Base-by-base conservation (phyloP, 1,140 invertebrate species). In the Ganaspis sp. region DNA sequence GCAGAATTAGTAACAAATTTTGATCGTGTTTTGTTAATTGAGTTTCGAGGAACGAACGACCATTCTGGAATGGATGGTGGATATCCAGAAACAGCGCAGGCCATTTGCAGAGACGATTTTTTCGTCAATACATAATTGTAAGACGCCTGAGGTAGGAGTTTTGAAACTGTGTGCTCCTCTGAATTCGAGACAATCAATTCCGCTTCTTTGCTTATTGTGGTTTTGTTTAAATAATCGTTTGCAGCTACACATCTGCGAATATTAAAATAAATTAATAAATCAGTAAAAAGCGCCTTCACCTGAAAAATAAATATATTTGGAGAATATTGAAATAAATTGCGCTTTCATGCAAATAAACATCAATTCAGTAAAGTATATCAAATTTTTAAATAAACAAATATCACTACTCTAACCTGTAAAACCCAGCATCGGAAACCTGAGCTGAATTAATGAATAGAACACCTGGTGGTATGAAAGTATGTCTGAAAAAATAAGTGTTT, bases 41-140 rank as follows among this genome's bases (percentile, higher is more conserved):
- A 69, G 75, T 85, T 84, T 70, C 80, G 88, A 83, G 90, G 85
- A 82, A 88, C 74, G 83, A 93, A 93, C 26, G 92, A 90, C 94
- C 94, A 94, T 38, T 87, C 89, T 53, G 93, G 88, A 40, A 85
- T 83, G n/a, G 93, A 92, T 12, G 83, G 75, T 79, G 91, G 92
- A 81, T 90, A 91, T 23, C 94, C 93, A 80, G 92, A 92, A 80
- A 92, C 93, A 34, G 92, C 91, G 85, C 94, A 94, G 78, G 91
- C 92, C 58, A 94, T 80, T 69, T 86, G 86, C 74, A 92, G 86
- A 83, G 85, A 85, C 77, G 87, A 88, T 77, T 89, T 89, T 79
- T 87, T 87, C 71, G 88, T 79, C 79, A 87, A 81, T 78, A 72
- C 81, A 88, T 91, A 83, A 78, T 74, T 86, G 42, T 90, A 86